These are phyloP conservation scores for Bursaphelenchus okinawaensis DNA, from an alignment of 2,888 invertebrate species.

Conservation along the genomic window DNA sequence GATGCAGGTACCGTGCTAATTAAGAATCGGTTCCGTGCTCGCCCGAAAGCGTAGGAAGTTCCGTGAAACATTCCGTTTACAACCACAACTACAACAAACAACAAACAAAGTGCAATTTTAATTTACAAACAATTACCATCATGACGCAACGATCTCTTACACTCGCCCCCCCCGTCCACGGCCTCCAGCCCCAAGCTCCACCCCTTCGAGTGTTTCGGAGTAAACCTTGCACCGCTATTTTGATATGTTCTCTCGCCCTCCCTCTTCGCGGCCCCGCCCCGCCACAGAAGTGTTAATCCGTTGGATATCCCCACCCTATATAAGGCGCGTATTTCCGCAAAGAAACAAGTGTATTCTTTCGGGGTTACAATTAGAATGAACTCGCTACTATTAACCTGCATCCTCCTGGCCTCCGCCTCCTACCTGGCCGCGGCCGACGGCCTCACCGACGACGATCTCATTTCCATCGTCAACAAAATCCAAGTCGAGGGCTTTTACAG, in stretches of 20 bases:
- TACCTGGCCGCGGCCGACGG: conserved; percentile 5
- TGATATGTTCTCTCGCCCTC: conserved; percentile 1
- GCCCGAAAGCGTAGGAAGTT: background rate
- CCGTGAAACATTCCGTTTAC: background rate
- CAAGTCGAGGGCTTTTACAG: background rate
- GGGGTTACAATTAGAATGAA: no score
- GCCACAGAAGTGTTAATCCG: background rate
- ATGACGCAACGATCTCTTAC: background rate
- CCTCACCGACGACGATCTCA: conserved; percentile 5
- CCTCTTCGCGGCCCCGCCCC: background rate
- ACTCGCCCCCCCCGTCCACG: background rate
- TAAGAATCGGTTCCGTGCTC: no score
- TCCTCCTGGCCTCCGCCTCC: background rate
- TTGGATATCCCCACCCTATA: background rate
- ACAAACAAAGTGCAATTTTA: conserved; percentile 9
- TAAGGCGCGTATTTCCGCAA: background rate
- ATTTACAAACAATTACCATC: background rate
- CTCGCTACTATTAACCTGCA: background rate
- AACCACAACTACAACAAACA: background rate
- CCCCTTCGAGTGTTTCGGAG: background rate
- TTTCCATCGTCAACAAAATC: conserved; percentile 3
- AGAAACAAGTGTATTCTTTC: background rate
- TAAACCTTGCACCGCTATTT: conserved; percentile 4
- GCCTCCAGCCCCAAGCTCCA: background rate
- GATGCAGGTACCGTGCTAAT: no score